These are phyloP conservation scores for Drosophila fulvimacula DNA, from an alignment of 2,888 invertebrate species.

Conservation along the genomic window DNA sequence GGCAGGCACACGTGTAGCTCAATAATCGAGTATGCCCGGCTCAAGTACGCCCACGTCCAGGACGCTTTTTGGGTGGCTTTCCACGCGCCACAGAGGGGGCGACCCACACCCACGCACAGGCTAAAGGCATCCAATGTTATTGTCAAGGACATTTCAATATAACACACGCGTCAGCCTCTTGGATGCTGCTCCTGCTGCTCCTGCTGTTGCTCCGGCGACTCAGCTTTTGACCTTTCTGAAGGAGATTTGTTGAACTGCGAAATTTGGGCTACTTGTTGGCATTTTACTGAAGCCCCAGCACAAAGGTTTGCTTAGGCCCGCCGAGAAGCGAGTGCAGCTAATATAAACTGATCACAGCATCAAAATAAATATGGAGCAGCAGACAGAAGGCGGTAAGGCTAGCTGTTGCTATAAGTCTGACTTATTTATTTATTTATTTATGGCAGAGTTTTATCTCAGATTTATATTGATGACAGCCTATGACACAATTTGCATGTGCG, in stretches of 20 bases:
- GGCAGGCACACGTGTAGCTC: slow-evolving; percentile 56
- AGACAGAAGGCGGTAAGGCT: too few relatives aligned
- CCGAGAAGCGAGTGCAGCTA: background rate
- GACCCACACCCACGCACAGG: slow-evolving; percentile 4
- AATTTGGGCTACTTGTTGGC: slow-evolving; percentile 42
- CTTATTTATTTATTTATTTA: slow-evolving; percentile 3
- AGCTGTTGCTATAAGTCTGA: background rate
- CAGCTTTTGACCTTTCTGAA: slow-evolving; percentile 78
- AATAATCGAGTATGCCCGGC: slow-evolving; percentile 48
- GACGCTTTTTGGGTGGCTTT: slow-evolving; percentile 3
- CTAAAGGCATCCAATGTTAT: slow-evolving; percentile 70
- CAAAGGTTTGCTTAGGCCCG: slow-evolving; percentile 10
- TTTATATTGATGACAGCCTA: slow-evolving; percentile 11
- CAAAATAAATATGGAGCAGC: background rate
- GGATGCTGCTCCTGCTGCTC: slow-evolving; percentile 35
- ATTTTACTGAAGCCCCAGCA: background rate
- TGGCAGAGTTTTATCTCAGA: background rate
- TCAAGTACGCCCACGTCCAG: slow-evolving; percentile 24
- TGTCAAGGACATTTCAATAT: slow-evolving; percentile 77
- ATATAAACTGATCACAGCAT: slow-evolving; percentile 10
- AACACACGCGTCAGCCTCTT: slow-evolving; percentile 49
- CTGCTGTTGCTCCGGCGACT: too few relatives aligned
- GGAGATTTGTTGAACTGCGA: slow-evolving; percentile 61
- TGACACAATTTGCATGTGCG: slow-evolving; percentile 6
- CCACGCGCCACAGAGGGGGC: slow-evolving; percentile 33